Conservation (phyloP, 2,113 vertebrate species). For the Semnopithecus entellus region DNA sequence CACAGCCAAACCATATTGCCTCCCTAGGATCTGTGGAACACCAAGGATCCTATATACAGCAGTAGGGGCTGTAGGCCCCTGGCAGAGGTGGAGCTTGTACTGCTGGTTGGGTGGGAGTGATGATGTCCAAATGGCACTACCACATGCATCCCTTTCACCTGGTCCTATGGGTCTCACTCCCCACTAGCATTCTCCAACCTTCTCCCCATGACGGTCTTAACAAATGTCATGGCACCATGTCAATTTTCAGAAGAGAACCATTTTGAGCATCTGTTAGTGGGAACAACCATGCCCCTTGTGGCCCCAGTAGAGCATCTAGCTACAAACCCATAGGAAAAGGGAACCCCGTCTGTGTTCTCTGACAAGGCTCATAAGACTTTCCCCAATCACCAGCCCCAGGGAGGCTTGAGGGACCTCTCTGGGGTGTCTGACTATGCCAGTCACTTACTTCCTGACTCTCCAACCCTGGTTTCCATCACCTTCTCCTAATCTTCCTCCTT, state of each 20-base stretch:
- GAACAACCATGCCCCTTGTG: fast-evolving
- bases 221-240: background rate
- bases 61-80: background rate
- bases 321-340: background rate
- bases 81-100: background rate
- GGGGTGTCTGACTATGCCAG: background rate
- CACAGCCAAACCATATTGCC: too few relatives aligned
- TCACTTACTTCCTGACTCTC: background rate
- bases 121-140: fast-evolving
- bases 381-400: background rate
- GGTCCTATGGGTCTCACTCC: background rate
- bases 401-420: background rate
- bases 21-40: background rate
- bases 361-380: background rate
- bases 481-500: too few relatives aligned
- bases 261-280: background rate
- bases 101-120: too few relatives aligned
- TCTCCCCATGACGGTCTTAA: background rate
- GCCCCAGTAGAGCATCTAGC: background rate
- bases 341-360: background rate
- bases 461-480: fast-evolving
- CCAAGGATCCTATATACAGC: background rate
- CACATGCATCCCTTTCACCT: fast-evolving
- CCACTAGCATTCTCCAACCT: too few relatives aligned
- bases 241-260: background rate